Evolutionary conservation across 2,888 invertebrate species (phyloP).

Genomic region (Phoenoteleia sp.): DNA sequence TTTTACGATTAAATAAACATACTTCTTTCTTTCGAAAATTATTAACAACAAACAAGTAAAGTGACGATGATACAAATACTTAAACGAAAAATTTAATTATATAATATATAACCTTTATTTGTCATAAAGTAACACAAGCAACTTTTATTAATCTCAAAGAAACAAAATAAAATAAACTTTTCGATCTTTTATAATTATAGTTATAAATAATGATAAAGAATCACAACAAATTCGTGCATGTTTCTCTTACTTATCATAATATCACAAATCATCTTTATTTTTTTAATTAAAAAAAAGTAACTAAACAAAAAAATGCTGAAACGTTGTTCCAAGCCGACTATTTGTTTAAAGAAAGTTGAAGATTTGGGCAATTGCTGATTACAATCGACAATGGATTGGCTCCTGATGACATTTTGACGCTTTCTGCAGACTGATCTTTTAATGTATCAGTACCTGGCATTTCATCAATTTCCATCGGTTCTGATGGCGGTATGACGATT

Average conservation of each 20-base stretch:
- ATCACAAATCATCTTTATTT: background rate
- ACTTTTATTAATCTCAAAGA: slow-evolving; percentile 4
- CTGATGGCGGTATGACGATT: slow-evolving; percentile 9
- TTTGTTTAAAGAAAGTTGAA: slow-evolving; percentile 5
- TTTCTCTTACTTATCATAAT: background rate
- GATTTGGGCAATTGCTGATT: slow-evolving; percentile 3
- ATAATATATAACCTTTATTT: background rate
- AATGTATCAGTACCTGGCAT: background rate
- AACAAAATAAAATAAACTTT: slow-evolving; percentile 6
- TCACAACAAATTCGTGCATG: background rate
- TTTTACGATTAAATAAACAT: background rate
- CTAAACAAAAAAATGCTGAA: background rate
- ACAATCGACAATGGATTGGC: slow-evolving; percentile 22
- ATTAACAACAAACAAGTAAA: background rate
- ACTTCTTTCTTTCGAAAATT: background rate
- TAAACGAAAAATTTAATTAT: background rate
- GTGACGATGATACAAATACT: background rate
- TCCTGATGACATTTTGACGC: slow-evolving; percentile 5
- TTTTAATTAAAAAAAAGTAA: slow-evolving; percentile 7
- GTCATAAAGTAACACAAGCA: background rate
- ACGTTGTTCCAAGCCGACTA: background rate
- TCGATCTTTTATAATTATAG: background rate
- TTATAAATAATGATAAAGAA: background rate
- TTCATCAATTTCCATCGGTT: slow-evolving; percentile 6
- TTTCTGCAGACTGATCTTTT: slow-evolving; percentile 2